Base-by-base conservation (phyloP, 2,113 vertebrate species). In the Trichomycterus rosablanca region DNA sequence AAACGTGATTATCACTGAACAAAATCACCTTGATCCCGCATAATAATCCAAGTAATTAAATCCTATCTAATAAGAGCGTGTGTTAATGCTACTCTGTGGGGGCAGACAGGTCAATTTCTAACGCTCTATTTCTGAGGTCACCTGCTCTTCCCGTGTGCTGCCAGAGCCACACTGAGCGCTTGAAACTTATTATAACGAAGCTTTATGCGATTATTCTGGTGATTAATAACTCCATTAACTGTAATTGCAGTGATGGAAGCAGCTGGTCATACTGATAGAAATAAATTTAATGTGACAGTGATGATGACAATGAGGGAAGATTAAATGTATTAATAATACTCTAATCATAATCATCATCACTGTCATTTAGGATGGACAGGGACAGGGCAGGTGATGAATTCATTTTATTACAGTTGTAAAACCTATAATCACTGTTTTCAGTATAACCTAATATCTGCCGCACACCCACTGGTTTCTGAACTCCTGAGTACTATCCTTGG, bases 241-340 rank as follows among this genome's bases (percentile, higher is more conserved):
- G 28, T 22, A 44, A 64, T 34, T 35, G 40, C 20, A 34, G 40
- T 45, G 61, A 53, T 45, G 51, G 61, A 42, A 64, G 19, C 51
- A 55, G 61, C 51, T 64, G 51, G 61, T 64, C 42, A 55, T 45
- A 34, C 51, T 64, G 61, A 64, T 46, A 64, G 61, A 28, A 53
- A 43, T 43, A 63, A 53, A 63, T 63, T 52, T 54, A 63, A 22
- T 23, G 40, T 63, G 61, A 54, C 42, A 54, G 50, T 35, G 50
- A 54, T 44, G 51, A 64, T 55, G 30, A 64, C 30, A 55, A 23
- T 46, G 61, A 64, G 51, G 20, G 61, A 55, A 55, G 51, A 46
- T 64, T 46, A 64, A 64, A 55, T 15, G 34, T 34, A 60, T 34
- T 22, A 49, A 60, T 49, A 60, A 57, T 19, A 40, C 54, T 42